A percentile compares a stretch with the other conserved stretches of the same genome.
These are phyloP conservation scores for Lithophane semibrunnea DNA, from an alignment of 2,888 invertebrate species.

Conservation along the genomic window DNA sequence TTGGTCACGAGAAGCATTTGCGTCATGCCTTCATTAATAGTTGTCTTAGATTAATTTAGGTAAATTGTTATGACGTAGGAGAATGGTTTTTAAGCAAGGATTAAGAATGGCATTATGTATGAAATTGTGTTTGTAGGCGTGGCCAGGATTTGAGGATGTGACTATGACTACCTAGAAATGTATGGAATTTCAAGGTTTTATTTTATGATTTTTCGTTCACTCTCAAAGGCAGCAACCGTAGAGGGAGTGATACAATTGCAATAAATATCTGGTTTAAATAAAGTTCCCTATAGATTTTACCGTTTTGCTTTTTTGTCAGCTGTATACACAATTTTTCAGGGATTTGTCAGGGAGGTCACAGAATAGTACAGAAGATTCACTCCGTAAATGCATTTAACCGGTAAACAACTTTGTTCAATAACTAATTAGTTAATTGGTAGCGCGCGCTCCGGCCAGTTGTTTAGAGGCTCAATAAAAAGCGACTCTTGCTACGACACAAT, in stretches of 20 bases:
- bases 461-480: too few relatives aligned
- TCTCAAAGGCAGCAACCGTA: background rate
- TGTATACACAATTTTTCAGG: background rate
- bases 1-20: slow-evolving; percentile 39
- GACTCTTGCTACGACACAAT: too few relatives aligned
- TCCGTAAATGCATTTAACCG: too few relatives aligned
- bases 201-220: background rate
- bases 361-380: too few relatives aligned
- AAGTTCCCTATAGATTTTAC: background rate
- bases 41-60: slow-evolving; percentile 56
- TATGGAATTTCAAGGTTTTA: background rate
- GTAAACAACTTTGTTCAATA: too few relatives aligned
- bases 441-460: too few relatives aligned
- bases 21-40: slow-evolving; percentile 46
- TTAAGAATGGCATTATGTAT: slow-evolving; percentile 36
- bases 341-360: background rate
- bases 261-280: background rate
- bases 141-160: background rate
- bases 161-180: background rate
- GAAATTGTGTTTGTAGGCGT: slow-evolving; percentile 23
- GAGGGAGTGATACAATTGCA: background rate
- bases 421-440: too few relatives aligned
- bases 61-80: slow-evolving; percentile 57
- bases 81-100: slow-evolving; percentile 26
- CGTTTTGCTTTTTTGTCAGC: background rate